Conservation (phyloP, 2,113 vertebrate species). For the Suncus etruscus region DNA sequence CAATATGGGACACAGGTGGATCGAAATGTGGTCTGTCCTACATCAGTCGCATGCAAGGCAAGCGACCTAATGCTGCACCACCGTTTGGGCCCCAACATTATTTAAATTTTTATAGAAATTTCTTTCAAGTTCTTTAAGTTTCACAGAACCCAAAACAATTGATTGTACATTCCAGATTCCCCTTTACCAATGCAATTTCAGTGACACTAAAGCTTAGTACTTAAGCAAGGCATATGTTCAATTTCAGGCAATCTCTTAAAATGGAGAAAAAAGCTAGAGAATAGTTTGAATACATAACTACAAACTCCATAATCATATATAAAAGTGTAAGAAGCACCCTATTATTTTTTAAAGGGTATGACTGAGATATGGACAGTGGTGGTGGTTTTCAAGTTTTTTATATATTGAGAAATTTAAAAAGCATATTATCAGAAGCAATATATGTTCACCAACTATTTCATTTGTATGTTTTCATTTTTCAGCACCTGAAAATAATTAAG, state of each 20-base stretch:
- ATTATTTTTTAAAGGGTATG: neutral
- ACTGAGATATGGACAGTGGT: neutral
- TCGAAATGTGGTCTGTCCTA: too few relatives aligned
- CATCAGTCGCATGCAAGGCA: too few relatives aligned
- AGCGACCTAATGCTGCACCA: too few relatives aligned
- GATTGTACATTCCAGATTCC: slow-evolving; percentile 6
- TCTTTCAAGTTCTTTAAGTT: slow-evolving; percentile 46
- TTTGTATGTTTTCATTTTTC: neutral
- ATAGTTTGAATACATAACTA: neutral
- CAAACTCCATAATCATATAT: slow-evolving; percentile 3
- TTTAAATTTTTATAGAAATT: slow-evolving; percentile 71
- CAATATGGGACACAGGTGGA: too few relatives aligned
- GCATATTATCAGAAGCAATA: neutral
- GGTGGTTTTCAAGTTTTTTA: neutral
- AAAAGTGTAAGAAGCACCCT: neutral
- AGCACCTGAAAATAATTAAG: neutral
- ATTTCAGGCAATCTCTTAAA: neutral
- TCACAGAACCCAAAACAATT: slow-evolving; percentile 21
- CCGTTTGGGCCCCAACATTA: neutral
- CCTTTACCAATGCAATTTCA: slow-evolving; percentile 63
- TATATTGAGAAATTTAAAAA: slow-evolving; percentile 10
- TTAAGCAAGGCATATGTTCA: slow-evolving; percentile 7
- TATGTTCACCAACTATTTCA: neutral
- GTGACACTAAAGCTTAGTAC: slow-evolving; percentile 26
- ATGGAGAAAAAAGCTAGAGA: neutral